Percentiles rank a stretch among this genome's conserved stretches.
These are phyloP conservation scores for Malacosoma neustria DNA, from an alignment of 2,888 invertebrate genomes.

Conservation along the genomic window DNA sequence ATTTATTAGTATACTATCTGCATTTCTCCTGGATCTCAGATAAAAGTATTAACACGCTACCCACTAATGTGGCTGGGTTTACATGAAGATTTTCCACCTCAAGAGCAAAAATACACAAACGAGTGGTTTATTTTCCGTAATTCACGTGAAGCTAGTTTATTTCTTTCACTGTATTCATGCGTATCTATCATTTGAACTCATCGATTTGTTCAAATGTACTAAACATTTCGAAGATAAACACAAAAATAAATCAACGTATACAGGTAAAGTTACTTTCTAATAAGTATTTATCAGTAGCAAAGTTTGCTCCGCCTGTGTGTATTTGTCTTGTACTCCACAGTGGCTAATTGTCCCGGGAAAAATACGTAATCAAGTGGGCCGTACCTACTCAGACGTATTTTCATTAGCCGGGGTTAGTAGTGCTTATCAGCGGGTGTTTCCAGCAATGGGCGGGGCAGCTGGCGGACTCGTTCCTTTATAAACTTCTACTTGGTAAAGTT, in stretches of 20 bases:
- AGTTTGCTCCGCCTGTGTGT: background rate
- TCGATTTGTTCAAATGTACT: too few relatives aligned
- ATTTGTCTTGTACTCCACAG: background rate
- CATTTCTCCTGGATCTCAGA: too few relatives aligned
- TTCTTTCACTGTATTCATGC: too few relatives aligned
- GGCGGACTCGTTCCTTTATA: background rate
- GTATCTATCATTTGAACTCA: too few relatives aligned
- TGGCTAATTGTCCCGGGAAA: background rate
- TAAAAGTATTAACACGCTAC: too few relatives aligned
- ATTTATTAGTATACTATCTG: too few relatives aligned
- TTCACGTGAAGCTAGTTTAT: too few relatives aligned
- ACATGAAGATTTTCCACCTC: too few relatives aligned
- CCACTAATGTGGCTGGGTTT: too few relatives aligned
- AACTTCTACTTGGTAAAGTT: background rate
- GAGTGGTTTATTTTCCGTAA: too few relatives aligned
- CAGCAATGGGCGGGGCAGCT: background rate
- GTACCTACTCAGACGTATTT: constrained; percentile 11
- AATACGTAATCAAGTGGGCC: constrained; percentile 8
- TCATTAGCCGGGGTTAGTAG: constrained; percentile 10
- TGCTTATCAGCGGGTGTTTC: background rate
- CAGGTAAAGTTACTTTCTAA: background rate
- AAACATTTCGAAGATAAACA: too few relatives aligned
- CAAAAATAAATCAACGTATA: background rate
- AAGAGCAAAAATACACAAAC: too few relatives aligned
- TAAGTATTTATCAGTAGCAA: background rate